phyloP scores from a whole-genome alignment of 30 jellyfish, hydroid and myxozoan genomes.

The Catostylus mosaicus region DNA sequence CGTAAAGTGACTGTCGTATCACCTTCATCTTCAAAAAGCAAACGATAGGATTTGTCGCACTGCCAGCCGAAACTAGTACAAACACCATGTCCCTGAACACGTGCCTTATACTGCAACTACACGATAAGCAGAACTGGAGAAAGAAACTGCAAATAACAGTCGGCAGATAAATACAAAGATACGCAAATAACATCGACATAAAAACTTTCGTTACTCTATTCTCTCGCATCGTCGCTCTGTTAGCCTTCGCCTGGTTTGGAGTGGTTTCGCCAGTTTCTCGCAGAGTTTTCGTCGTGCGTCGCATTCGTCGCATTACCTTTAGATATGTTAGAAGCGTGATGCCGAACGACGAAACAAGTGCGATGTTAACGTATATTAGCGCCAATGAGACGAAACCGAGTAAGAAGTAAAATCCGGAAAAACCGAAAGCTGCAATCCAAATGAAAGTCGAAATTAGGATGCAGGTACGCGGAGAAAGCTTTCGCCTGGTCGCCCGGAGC shows the following conservation, averaged over 20 bases:
- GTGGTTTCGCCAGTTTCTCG: not conserved
- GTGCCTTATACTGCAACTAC: conserved; percentile 82
- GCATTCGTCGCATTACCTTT: conserved; percentile 51
- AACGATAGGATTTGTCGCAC: conserved; percentile 87
- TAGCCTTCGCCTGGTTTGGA: not conserved
- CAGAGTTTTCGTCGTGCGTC: not conserved
- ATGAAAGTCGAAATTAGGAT: conserved; percentile 45
- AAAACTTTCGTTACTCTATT: conserved; percentile 67
- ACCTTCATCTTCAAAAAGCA: conserved; percentile 87
- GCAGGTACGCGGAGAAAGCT: conserved; percentile 40
- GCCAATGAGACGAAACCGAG: conserved; percentile 71
- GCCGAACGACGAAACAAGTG: conserved; percentile 72
- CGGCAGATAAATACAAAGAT: conserved; percentile 69
- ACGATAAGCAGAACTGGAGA: conserved; percentile 82
- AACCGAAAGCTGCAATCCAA: conserved; percentile 76
- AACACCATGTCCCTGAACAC: conserved; percentile 84
- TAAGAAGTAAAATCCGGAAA: conserved; percentile 72
- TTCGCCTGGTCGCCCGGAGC: conserved; percentile 59
- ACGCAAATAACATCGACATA: conserved; percentile 66
- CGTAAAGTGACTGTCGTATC: conserved; percentile 70
- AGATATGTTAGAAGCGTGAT: conserved; percentile 71
- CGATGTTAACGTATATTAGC: conserved; percentile 68
- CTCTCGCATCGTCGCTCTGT: conserved; percentile 36
- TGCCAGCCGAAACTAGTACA: conserved; percentile 70
- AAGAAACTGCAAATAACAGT: conserved; percentile 67